phyloP scores from a whole-genome alignment of 2,797 vertebrate genomes.

The Lepus townsendii region DNA sequence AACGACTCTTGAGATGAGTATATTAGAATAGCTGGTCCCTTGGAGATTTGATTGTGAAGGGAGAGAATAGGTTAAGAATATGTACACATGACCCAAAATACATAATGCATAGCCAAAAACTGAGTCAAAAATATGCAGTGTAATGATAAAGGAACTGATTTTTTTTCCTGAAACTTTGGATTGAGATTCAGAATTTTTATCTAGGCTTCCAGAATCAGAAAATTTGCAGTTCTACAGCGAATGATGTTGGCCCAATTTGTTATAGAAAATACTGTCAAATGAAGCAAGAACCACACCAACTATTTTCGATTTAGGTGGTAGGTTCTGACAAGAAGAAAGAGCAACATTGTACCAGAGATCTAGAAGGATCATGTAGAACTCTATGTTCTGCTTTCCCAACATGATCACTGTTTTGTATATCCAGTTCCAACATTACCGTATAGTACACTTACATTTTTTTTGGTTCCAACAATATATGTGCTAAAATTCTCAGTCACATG shows the following conservation, averaged over 20 bases:
- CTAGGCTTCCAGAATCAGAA: background rate
- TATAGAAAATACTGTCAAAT: background rate
- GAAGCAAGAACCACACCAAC: background rate
- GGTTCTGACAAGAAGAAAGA: background rate
- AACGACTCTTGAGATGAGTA: background rate
- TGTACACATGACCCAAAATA: background rate
- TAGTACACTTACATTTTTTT: background rate
- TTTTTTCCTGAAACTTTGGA: constrained; percentile 9
- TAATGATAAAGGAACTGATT: background rate
- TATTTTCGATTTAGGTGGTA: background rate
- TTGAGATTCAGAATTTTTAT: background rate
- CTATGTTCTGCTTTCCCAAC: background rate
- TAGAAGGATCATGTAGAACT: background rate
- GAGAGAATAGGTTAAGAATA: background rate
- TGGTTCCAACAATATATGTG: background rate
- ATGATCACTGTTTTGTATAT: background rate
- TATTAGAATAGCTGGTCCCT: background rate
- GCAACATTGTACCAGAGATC: background rate
- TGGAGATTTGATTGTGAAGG: background rate
- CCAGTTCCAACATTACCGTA: background rate
- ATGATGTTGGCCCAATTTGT: background rate
- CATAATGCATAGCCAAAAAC: background rate
- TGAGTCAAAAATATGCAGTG: background rate
- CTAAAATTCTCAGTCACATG: background rate
- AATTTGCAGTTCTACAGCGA: background rate